Percentiles rank a stretch among this genome's conserved stretches.
These are phyloP conservation scores for Sthenelais limicola DNA, from an alignment of 2,888 invertebrate genomes.

Conservation along the genomic window DNA sequence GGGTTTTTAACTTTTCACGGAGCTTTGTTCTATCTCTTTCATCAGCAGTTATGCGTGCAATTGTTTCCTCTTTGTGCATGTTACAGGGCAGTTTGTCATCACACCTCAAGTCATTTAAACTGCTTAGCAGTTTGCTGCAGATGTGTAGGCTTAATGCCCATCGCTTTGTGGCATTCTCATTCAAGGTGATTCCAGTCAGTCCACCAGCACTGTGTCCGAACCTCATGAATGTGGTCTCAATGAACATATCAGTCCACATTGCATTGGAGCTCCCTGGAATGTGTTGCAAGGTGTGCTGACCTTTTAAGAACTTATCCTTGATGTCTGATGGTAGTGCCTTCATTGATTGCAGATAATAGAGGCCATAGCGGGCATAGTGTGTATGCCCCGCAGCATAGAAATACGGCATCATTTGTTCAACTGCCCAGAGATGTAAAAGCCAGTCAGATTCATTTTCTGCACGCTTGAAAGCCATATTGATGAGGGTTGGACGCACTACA, in stretches of 20 bases:
- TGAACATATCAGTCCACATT: conserved; percentile 41
- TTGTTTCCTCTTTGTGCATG: too few species aligned
- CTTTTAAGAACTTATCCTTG: too few species aligned
- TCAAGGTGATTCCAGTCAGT: conserved; percentile 11
- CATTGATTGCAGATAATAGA: conserved; percentile 40
- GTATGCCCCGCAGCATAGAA: conserved; percentile 37
- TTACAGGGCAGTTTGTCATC: too few species aligned
- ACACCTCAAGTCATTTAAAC: too few species aligned
- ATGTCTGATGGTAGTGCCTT: conserved; percentile 12
- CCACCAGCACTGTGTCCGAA: conserved; percentile 32
- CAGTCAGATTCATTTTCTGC: conserved; percentile 40
- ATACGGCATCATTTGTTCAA: conserved; percentile 29
- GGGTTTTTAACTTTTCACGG: too few species aligned
- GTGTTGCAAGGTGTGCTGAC: conserved; percentile 16
- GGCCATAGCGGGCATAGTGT: conserved; percentile 24
- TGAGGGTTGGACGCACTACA: conserved; percentile 36
- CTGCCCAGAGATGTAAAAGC: conserved; percentile 1
- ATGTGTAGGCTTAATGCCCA: not conserved
- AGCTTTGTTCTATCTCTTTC: too few species aligned
- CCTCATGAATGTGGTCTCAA: conserved; percentile 38
- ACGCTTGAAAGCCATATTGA: conserved; percentile 32
- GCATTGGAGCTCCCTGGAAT: conserved; percentile 20
- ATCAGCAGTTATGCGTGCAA: too few species aligned
- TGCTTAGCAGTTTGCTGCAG: not conserved
- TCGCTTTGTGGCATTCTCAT: conserved; percentile 3